These are phyloP conservation scores for Nysson spinosus DNA, from an alignment of 2,888 invertebrate genomes.

Conservation along the genomic window DNA sequence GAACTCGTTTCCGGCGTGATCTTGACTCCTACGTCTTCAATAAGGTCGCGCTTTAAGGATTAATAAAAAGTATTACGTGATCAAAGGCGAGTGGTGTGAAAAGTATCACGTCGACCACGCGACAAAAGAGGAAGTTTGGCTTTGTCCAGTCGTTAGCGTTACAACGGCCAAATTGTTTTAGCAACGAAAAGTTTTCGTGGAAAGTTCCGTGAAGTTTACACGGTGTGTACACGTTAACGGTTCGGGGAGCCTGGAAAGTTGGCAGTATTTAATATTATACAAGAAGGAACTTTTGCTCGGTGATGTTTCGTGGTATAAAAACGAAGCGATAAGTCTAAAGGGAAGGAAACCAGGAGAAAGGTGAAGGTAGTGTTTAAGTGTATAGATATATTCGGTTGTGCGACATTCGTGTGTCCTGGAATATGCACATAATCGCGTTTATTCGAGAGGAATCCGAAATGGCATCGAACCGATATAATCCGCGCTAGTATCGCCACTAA, in stretches of 20 bases:
- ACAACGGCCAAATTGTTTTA: constrained; percentile 52
- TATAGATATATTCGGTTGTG: too few relatives aligned
- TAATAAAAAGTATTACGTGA: constrained; percentile 45
- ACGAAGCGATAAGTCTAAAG: neutral
- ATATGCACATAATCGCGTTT: constrained; percentile 18
- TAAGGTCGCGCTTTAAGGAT: constrained; percentile 33
- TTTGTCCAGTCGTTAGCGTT: constrained; percentile 33
- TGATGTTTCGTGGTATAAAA: neutral
- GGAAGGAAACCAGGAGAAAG: constrained; percentile 2
- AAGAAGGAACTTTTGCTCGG: constrained; percentile 6
- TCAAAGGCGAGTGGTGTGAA: constrained; percentile 34
- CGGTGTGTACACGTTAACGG: constrained; percentile 33
- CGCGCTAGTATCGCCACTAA: constrained; percentile 39
- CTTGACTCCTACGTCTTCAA: constrained; percentile 16
- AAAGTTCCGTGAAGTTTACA: constrained; percentile 26
- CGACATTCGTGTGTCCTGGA: neutral
- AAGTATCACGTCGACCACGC: constrained; percentile 27
- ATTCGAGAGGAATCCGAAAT: constrained; percentile 31
- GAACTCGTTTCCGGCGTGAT: constrained; percentile 35
- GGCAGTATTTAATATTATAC: constrained; percentile 13
- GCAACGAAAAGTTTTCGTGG: constrained; percentile 48
- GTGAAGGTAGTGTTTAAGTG: neutral
- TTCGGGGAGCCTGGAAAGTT: neutral
- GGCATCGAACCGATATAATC: constrained; percentile 42
- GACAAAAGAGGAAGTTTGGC: constrained; percentile 14